phyloP scores from a whole-genome alignment of 92 coral and sea anemone genomes.

The Porites cylindrica region DNA sequence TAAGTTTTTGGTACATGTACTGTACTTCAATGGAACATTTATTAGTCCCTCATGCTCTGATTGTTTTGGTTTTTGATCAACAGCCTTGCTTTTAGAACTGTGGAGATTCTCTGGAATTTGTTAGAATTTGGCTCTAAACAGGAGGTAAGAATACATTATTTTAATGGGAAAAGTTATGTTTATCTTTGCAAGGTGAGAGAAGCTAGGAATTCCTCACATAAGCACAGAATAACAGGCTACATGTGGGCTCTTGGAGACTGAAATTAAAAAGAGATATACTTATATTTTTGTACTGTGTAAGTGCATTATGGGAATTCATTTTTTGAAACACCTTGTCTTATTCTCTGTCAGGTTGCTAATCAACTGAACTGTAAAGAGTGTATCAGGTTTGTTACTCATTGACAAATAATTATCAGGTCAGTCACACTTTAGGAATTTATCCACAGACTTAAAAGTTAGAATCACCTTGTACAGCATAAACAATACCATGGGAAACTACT shows the following conservation, averaged over 20 bases:
- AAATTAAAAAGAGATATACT: not conserved
- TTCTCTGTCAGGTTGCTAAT: slow-evolving; percentile 74
- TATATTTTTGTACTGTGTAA: not conserved
- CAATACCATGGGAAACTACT: no score
- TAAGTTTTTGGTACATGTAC: no score
- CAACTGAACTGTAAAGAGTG: slow-evolving; percentile 93
- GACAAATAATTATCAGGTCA: not conserved
- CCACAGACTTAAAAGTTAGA: no score
- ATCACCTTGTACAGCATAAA: no score
- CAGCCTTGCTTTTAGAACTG: slow-evolving; percentile 63
- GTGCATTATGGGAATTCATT: not conserved
- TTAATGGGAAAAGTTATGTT: no score
- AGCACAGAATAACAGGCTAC: no score
- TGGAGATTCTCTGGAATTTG: slow-evolving; percentile 96
- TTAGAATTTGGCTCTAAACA: slow-evolving; percentile 91
- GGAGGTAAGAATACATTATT: slow-evolving; percentile 56
- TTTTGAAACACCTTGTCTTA: not conserved
- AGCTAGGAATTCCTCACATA: no score
- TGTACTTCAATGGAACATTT: no score
- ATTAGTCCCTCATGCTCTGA: no score
- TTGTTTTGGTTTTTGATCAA: not conserved
- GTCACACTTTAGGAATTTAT: not conserved
- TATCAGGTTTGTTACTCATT: slow-evolving; percentile 65
- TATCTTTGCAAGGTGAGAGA: no score
- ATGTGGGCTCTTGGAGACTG: no score